A percentile compares a stretch with the other conserved stretches of the same genome.
These are phyloP conservation scores for Serilophus lunatus DNA, from an alignment of 2,113 vertebrate genomes.

Conservation along the genomic window DNA sequence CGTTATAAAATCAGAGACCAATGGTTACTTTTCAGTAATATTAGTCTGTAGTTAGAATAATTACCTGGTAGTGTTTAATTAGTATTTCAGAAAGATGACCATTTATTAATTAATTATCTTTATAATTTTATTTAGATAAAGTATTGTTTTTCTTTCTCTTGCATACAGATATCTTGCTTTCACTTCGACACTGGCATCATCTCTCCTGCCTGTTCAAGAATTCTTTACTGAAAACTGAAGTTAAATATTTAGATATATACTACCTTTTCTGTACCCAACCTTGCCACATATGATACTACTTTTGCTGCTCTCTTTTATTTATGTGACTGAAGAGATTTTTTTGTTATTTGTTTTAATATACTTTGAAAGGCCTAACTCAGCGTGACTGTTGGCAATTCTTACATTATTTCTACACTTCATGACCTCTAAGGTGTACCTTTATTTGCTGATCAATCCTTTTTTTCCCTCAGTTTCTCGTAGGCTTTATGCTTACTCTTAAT, in stretches of 20 bases:
- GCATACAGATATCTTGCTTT: not conserved
- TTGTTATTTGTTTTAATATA: conserved; percentile 53
- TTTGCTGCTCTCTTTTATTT: conserved; percentile 11
- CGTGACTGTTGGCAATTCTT: conserved; percentile 40
- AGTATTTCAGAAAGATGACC: not conserved
- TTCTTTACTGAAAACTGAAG: not conserved
- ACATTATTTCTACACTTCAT: conserved; percentile 35
- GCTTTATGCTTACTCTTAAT: conserved; percentile 57
- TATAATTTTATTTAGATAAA: not conserved
- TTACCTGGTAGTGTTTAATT: not conserved
- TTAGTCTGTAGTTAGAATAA: not conserved
- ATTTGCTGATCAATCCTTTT: conserved; percentile 60
- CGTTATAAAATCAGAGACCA: not conserved
- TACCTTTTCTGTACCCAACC: not conserved
- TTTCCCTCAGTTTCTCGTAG: not conserved
- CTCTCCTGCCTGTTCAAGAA: not conserved
- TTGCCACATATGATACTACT: not conserved
- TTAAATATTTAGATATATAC: not conserved
- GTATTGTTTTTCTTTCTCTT: not conserved
- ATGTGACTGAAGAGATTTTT: conserved; percentile 19
- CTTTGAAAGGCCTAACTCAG: conserved; percentile 56
- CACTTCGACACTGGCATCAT: not conserved
- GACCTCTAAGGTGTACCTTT: conserved; percentile 43
- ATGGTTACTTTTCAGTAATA: not conserved
- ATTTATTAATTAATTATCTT: not conserved